Base-by-base conservation (phyloP, 2,888 invertebrate genomes). In the Drosophila kambysellisi region DNA sequence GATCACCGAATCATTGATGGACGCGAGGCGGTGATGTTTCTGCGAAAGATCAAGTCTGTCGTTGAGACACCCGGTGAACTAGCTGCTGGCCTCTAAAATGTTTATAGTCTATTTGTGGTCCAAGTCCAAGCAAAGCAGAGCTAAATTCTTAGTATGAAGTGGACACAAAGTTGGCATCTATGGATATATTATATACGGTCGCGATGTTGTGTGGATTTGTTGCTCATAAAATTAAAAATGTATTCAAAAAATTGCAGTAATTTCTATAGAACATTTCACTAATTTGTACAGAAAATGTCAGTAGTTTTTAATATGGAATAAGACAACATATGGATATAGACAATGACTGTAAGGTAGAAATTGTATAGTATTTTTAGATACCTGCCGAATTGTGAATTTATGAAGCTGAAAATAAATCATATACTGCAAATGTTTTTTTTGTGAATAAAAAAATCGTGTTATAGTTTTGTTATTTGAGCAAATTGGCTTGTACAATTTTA, bases 1-100 rank as follows among this genome's bases (percentile, higher is more conserved):
- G 99, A 99, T 94, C 99, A 99, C 94, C 96, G 99, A 93, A 94
- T 99, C 81, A 98, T 99, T 88, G 99, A 99, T 93, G 99, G 99
- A 0, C 97, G 99, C 93, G 99, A 99, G 94, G 99, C 99, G 56
- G 99, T 99, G 4, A 94, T 98, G 91, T 99, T 99, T 95, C 95
- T 99, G 82, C 96, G 96, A 83, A 99, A 99, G 94, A 96, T 99
- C 92, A 99, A 99, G 94, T 95, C 96, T 54, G 97, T 97, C 29
- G 98, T 99, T 1, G 99, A 99, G 94, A 99, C 99, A 93, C 99
- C 99, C 20, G 95, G 97, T 84, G 95, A 97, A 43, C 96, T 99
- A 82, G 94, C 99, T 84, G 96, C 99, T 91, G 98, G 99, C 83
- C 94, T 99, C 93, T 99, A 97, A 95, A 81, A 9, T 12, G 9